phyloP scores from a whole-genome alignment of 2,888 invertebrate species.

The Tetanocera ferruginea region DNA sequence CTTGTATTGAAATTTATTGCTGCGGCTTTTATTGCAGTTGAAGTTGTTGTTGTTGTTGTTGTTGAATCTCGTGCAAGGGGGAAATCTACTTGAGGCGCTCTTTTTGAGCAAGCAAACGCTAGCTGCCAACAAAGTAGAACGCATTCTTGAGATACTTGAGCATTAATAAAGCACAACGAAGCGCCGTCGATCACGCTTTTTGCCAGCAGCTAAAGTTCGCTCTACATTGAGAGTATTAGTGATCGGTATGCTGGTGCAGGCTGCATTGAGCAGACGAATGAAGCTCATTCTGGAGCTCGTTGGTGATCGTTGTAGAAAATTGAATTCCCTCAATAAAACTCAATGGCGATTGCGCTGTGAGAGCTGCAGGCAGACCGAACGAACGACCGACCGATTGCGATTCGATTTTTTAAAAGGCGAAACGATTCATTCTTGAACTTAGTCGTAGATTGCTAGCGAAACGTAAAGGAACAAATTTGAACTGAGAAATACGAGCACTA shows the following conservation, averaged over 20 bases:
- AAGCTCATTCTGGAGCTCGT: not conserved
- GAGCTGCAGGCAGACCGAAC: not conserved
- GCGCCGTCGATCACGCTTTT: slow-evolving; percentile 27
- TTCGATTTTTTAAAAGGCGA: slow-evolving; percentile 58
- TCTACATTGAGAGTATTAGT: slow-evolving; percentile 13
- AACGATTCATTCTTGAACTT: slow-evolving; percentile 59
- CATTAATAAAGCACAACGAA: not conserved
- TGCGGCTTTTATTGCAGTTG: not conserved
- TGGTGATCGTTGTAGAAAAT: slow-evolving; percentile 10
- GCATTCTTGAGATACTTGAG: slow-evolving; percentile 15
- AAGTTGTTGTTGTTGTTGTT: not conserved
- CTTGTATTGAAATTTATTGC: slow-evolving; percentile 28
- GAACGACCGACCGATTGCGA: slow-evolving; percentile 29
- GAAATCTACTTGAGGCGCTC: not conserved
- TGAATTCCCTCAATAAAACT: not conserved
- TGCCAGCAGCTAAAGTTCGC: slow-evolving; percentile 27
- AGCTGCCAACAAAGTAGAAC: not conserved
- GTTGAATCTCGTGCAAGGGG: not conserved
- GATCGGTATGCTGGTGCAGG: not conserved
- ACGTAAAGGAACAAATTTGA: slow-evolving; percentile 54
- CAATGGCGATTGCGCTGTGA: not conserved
- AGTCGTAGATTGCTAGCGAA: slow-evolving; percentile 63
- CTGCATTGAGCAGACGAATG: not conserved
- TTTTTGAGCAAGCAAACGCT: not conserved
- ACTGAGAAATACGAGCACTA: slow-evolving; percentile 40